A percentile compares a stretch with the other conserved stretches of the same genome.
These are phyloP conservation scores for Melanotaenia trifasciata DNA, from an alignment of 2,797 vertebrate species.

Conservation along the genomic window DNA sequence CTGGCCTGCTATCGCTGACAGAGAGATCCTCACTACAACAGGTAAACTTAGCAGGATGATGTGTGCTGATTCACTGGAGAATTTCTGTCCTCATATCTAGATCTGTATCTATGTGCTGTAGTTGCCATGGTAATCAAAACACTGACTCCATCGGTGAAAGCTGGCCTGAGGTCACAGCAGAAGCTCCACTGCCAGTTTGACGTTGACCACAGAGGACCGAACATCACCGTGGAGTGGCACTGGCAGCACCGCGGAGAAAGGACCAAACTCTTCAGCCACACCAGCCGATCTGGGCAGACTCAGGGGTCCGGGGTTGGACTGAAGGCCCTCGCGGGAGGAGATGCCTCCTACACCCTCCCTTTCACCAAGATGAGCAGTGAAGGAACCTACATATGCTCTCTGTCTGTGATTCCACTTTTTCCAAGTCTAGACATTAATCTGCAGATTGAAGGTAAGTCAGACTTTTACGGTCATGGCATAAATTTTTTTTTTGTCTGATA, in stretches of 20 bases:
- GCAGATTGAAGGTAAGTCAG: conserved; percentile 75
- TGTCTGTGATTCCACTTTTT: conserved; percentile 71
- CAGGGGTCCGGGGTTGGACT: conserved; percentile 57
- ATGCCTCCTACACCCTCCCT: conserved; percentile 75
- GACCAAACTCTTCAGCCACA: conserved; percentile 62
- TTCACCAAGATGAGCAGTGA: conserved; percentile 63
- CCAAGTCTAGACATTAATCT: conserved; percentile 68
- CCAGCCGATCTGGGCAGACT: conserved; percentile 41
- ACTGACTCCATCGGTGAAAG: conserved; percentile 65
- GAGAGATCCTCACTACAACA: conserved; percentile 65
- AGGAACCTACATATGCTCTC: conserved; percentile 77
- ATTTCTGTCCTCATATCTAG: not conserved
- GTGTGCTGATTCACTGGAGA: too few relatives aligned
- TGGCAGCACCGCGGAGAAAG: conserved; percentile 61
- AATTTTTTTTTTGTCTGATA: not conserved
- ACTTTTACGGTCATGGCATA: not conserved
- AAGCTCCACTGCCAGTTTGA: conserved; percentile 82
- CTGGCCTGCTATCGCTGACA: conserved; percentile 57
- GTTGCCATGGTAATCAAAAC: conserved; percentile 79
- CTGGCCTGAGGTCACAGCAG: conserved; percentile 62
- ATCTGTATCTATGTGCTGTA: conserved; percentile 31
- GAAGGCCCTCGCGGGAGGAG: conserved; percentile 68
- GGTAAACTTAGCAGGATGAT: conserved; percentile 61
- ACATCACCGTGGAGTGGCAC: conserved; percentile 70
- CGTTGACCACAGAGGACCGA: conserved; percentile 73